Evolutionary conservation across 2,888 invertebrate species (phyloP).

Genomic region (Drosophila leonis): DNA sequence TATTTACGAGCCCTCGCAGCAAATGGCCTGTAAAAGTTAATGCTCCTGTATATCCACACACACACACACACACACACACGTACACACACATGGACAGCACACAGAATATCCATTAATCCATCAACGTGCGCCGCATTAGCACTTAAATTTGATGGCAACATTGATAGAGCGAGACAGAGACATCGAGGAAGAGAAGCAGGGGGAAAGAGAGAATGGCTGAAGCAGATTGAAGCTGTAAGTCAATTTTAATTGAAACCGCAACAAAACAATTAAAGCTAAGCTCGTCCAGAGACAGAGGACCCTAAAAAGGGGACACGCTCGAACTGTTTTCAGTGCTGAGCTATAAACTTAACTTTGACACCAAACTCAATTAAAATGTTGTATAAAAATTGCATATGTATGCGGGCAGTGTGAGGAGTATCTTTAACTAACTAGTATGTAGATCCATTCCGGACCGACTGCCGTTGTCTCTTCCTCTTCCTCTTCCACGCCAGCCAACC

Average conservation of each 20-base stretch:
- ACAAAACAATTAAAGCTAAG: slow-evolving; percentile 76
- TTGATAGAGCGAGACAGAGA: not conserved
- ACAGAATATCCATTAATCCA: slow-evolving; percentile 48
- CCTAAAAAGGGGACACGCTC: slow-evolving; percentile 26
- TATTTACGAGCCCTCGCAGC: slow-evolving; percentile 36
- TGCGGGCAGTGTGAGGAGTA: slow-evolving; percentile 43
- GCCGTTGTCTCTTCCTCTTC: not conserved
- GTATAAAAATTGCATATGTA: slow-evolving; percentile 70
- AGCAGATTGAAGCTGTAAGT: slow-evolving; percentile 44
- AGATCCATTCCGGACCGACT: slow-evolving; percentile 19
- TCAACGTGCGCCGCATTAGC: slow-evolving; percentile 49
- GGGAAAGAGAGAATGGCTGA: not conserved
- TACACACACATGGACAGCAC: slow-evolving; percentile 1
- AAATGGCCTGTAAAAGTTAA: slow-evolving; percentile 56
- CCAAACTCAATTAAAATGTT: slow-evolving; percentile 78
- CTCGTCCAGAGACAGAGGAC: slow-evolving; percentile 21
- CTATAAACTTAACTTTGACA: slow-evolving; percentile 75
- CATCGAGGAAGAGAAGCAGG: no score
- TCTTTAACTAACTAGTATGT: slow-evolving; percentile 57
- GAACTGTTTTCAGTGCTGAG: slow-evolving; percentile 26
- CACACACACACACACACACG: slow-evolving; percentile 9
- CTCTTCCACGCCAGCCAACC: not conserved
- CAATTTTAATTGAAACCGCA: slow-evolving; percentile 76
- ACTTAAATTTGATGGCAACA: slow-evolving; percentile 51
- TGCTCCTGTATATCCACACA: slow-evolving; percentile 12